Evolutionary conservation across 2,113 vertebrate species (phyloP).

Genomic region (Macrotis lagotis): DNA sequence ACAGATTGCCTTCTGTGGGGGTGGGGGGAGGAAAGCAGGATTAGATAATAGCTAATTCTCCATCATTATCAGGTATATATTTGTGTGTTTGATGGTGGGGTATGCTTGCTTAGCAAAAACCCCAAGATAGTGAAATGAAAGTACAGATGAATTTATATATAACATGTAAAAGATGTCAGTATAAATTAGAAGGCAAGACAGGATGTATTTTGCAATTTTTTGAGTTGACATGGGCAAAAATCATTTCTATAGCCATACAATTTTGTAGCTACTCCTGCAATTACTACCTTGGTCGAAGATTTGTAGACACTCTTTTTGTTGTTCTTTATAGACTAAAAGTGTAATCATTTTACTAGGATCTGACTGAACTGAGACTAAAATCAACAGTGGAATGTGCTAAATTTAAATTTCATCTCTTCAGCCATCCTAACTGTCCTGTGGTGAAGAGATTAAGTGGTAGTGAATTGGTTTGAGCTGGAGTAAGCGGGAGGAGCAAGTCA

Average conservation of each 20-base stretch:
- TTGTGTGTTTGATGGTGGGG: neutral
- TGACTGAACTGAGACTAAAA: neutral
- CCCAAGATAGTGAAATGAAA: neutral
- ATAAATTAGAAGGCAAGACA: slow-evolving; percentile 25
- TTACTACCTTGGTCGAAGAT: slow-evolving; percentile 3
- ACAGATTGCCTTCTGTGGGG: too few species aligned
- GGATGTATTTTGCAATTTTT: slow-evolving; percentile 45
- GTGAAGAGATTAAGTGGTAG: neutral
- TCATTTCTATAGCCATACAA: neutral
- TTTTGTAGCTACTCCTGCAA: neutral
- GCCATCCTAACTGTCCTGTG: slow-evolving; percentile 30
- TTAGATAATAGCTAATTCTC: neutral
- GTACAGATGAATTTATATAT: neutral
- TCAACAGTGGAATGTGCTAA: slow-evolving; percentile 25
- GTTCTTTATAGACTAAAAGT: neutral
- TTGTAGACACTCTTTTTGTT: slow-evolving; percentile 13
- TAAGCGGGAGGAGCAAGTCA: slow-evolving; percentile 21
- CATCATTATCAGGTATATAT: neutral
- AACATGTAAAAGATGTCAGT: slow-evolving; percentile 15
- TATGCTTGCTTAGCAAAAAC: neutral
- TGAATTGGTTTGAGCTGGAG: neutral
- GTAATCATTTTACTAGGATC: slow-evolving; percentile 4
- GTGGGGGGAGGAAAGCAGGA: too few species aligned
- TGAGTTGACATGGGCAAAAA: neutral
- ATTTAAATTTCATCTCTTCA: slow-evolving; percentile 48